Evolutionary conservation across 2,113 vertebrate genomes (phyloP).

Genomic region (Gambusia holbrooki): DNA sequence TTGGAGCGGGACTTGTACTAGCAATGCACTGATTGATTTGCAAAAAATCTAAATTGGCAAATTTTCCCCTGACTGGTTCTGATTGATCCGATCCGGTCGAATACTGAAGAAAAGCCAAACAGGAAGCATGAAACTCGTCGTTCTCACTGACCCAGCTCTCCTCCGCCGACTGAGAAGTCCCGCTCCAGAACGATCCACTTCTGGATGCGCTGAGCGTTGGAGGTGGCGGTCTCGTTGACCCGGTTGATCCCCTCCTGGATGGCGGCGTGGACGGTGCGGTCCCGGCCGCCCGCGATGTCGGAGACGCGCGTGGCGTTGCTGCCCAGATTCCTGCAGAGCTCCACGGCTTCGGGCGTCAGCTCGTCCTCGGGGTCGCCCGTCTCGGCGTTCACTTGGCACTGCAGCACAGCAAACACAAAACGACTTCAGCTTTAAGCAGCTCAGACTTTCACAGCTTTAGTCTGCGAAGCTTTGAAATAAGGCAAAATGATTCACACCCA

Average conservation of each 20-base stretch:
- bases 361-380: constrained; percentile 82
- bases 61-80: too few species aligned
- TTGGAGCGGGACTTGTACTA: too few species aligned
- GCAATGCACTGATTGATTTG: too few species aligned
- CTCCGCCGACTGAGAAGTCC: constrained; percentile 87
- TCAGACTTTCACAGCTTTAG: not conserved
- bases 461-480: too few species aligned
- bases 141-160: constrained; percentile 87
- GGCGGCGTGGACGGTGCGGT: constrained; percentile 76
- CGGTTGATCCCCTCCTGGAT: constrained; percentile 86
- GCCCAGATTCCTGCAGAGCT: constrained; percentile 83
- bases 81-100: too few species aligned
- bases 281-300: constrained; percentile 79
- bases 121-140: too few species aligned
- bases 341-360: constrained; percentile 79
- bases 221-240: constrained; percentile 82
- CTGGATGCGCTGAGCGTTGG: constrained; percentile 89
- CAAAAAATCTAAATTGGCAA: too few species aligned
- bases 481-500: not conserved
- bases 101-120: too few species aligned
- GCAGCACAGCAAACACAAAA: not conserved
- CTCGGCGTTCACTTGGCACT: constrained; percentile 80
- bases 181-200: constrained; percentile 88
- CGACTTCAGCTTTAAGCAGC: not conserved
- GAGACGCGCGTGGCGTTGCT: constrained; percentile 83